Percentiles rank a stretch among this genome's conserved stretches.
phyloP scores from a whole-genome alignment of 2,797 vertebrate species.

The Siniperca undulata region DNA sequence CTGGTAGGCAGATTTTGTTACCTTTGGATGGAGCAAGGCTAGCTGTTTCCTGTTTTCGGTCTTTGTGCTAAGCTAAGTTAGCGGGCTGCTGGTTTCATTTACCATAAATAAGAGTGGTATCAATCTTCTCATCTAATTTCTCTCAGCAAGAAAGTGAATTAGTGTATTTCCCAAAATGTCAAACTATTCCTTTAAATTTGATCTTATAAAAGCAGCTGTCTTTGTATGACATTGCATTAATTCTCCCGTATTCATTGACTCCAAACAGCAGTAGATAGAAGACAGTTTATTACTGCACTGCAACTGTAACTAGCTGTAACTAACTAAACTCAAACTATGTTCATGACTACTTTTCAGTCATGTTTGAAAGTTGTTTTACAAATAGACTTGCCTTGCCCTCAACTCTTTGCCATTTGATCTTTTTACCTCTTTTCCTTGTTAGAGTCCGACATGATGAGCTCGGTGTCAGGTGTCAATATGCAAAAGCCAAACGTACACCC shows the following conservation, averaged over 20 bases:
- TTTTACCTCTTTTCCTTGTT: constrained; percentile 23
- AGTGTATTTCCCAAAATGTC: neutral
- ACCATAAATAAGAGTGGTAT: neutral
- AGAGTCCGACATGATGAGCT: constrained; percentile 79
- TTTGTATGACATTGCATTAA: neutral
- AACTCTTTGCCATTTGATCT: neutral
- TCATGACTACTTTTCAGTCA: neutral
- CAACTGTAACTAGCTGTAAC: neutral
- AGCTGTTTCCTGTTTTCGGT: too few relatives aligned
- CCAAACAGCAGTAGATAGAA: neutral
- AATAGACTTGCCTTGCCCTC: neutral
- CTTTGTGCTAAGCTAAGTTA: neutral
- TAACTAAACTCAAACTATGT: neutral
- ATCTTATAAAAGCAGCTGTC: neutral
- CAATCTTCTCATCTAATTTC: neutral
- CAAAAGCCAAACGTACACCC: constrained; percentile 35
- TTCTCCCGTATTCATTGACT: neutral
- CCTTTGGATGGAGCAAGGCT: too few relatives aligned
- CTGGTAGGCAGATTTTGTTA: too few relatives aligned
- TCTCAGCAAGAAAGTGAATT: neutral
- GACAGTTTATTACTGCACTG: neutral
- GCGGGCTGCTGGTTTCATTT: neutral
- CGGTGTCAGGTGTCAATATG: constrained; percentile 29
- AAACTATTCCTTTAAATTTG: neutral
- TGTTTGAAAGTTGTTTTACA: neutral